Evolutionary conservation across 2,888 invertebrate genomes (phyloP), one percentile per base, ranked within the genome.

Genomic region (Piscicola geometra): DNA sequence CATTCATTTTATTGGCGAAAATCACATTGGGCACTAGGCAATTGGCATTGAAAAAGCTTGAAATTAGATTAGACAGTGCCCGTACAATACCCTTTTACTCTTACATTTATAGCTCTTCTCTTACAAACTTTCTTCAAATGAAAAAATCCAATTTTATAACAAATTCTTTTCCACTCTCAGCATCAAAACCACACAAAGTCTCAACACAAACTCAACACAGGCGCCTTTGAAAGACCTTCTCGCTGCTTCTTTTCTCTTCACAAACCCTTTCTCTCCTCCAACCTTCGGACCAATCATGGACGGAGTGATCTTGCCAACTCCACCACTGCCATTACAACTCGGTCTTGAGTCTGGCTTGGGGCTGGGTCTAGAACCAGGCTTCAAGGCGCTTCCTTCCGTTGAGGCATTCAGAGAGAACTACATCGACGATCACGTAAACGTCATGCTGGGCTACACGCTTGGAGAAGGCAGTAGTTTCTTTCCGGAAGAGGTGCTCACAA

Each of bases 391-490:
- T 5, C 12, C 60, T 15, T 9, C 21, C n/a, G 25, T 56, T 9
- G 21, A 3, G 3, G n/a, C 9, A 3, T 56, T 25, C 25, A 18
- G n/a, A 56, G 60, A 5, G 3, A 56, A 5, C 25, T 56, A 56
- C 60, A 5, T 56, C 3, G 60, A 56, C 60, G 3, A 5, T 21
- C 15, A n/a, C n/a, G 60, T 56, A n/a, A 56, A 56, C 25, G 52
- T 73, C 64, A 73, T 73, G 73, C 35, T 64, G 33, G 73, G 73
- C 25, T 73, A 56, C 64, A 36, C 73, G 9, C 36, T 73, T 25
- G 73, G 73, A 35, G 73, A 73, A 25, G 73, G 73, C 15, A 52
- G 30, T n/a, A 35, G 35, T n/a, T 64, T 73, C 30, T 73, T 73
- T 36, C 32, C 50, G 25, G 35, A 73, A 41, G 32, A 52, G 28